phyloP scores from a whole-genome alignment of 2,888 invertebrate genomes.

The Tridacna crocea region DNA sequence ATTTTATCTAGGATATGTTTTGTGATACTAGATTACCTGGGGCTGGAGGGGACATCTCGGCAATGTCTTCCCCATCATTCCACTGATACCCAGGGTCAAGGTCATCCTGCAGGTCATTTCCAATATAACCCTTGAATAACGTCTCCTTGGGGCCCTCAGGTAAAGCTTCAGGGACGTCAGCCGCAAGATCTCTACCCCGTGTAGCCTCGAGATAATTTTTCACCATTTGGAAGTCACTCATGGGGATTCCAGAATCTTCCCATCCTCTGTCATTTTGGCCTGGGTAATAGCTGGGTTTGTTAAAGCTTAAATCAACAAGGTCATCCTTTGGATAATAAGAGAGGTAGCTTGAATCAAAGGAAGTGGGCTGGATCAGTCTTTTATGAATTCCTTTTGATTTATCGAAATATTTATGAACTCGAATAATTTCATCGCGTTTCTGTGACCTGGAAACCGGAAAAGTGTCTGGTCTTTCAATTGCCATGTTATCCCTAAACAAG shows the following conservation, averaged over 20 bases:
- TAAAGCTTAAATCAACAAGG: slow-evolving; percentile 9
- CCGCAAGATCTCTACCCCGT: background rate
- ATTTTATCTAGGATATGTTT: too few species aligned
- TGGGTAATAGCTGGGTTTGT: slow-evolving; percentile 13
- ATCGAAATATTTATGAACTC: slow-evolving; percentile 71
- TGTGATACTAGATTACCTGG: background rate
- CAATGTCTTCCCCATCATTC: slow-evolving; percentile 25
- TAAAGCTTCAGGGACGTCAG: background rate
- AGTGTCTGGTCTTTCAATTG: background rate
- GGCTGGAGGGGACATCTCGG: background rate
- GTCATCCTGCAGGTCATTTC: slow-evolving; percentile 26
- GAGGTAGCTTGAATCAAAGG: slow-evolving; percentile 43
- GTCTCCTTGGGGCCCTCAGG: background rate
- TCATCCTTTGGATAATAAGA: slow-evolving; percentile 51
- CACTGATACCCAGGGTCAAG: slow-evolving; percentile 46
- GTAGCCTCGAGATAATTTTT: slow-evolving; percentile 39
- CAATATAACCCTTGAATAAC: slow-evolving; percentile 16
- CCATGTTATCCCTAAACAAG: slow-evolving; percentile 26
- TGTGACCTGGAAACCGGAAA: slow-evolving; percentile 40
- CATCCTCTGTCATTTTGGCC: slow-evolving; percentile 38
- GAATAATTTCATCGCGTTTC: slow-evolving; percentile 67
- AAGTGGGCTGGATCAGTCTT: slow-evolving; percentile 31
- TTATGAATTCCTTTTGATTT: slow-evolving; percentile 62
- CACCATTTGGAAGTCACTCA: slow-evolving; percentile 44
- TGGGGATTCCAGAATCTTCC: slow-evolving; percentile 50